Evolutionary conservation across 92 coral and sea anemone species (phyloP).

Genomic region (Zoanthus gigantus): DNA sequence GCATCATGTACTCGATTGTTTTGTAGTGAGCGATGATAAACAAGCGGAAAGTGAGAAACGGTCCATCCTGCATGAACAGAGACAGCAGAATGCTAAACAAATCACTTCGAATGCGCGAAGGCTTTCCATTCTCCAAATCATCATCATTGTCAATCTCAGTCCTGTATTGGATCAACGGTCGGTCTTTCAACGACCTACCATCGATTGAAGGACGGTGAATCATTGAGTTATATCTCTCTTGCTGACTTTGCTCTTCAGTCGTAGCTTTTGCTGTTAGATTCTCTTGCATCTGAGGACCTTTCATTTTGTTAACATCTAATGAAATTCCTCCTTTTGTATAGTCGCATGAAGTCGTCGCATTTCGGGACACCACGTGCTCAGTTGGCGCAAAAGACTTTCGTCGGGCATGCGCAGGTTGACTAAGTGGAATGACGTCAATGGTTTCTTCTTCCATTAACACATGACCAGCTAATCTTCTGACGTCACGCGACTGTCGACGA

Average conservation of each 20-base stretch:
- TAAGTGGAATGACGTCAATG: not conserved
- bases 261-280: not conserved
- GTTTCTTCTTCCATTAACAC: slow-evolving; percentile 27
- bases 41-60: slow-evolving; percentile 88
- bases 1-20: slow-evolving; percentile 95
- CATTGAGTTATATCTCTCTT: not conserved
- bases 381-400: slow-evolving; percentile 12
- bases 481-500: slow-evolving; percentile 46
- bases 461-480: slow-evolving; percentile 43
- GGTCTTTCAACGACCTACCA: slow-evolving; percentile 15
- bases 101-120: slow-evolving; percentile 81
- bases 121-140: slow-evolving; percentile 18
- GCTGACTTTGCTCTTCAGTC: not conserved
- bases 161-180: slow-evolving; percentile 34
- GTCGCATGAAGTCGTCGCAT: not conserved
- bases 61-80: slow-evolving; percentile 92
- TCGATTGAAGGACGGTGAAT: slow-evolving; percentile 38
- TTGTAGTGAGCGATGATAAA: slow-evolving; percentile 89
- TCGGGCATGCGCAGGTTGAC: slow-evolving; percentile 7
- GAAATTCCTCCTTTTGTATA: not conserved
- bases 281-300: not conserved
- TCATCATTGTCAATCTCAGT: slow-evolving; percentile 47
- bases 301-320: not conserved
- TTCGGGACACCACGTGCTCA: slow-evolving; percentile 2
- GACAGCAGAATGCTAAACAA: slow-evolving; percentile 84